These are phyloP conservation scores for Gadus macrocephalus DNA, from an alignment of 2,113 vertebrate species.

Conservation along the genomic window DNA sequence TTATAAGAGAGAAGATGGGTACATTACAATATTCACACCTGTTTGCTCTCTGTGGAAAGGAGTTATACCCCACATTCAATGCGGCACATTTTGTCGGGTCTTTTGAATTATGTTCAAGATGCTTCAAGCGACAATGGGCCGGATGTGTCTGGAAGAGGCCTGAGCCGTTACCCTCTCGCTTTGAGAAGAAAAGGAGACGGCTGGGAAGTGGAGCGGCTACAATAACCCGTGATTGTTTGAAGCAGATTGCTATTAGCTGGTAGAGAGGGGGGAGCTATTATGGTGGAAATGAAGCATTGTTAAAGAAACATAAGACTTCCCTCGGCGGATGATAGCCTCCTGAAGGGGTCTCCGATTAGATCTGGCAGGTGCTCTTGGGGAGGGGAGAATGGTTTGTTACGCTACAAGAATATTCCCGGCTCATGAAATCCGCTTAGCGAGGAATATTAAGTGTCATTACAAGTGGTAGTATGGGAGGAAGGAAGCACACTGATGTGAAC, in stretches of 20 bases:
- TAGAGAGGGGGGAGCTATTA: conserved; percentile 56
- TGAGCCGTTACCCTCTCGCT: conserved; percentile 20
- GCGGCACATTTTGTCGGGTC: conserved; percentile 27
- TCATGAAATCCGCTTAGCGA: conserved; percentile 59
- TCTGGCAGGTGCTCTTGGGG: conserved; percentile 61
- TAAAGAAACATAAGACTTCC: conserved; percentile 65
- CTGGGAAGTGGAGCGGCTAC: conserved; percentile 34
- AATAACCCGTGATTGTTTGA: conserved; percentile 57
- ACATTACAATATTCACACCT: conserved; percentile 13
- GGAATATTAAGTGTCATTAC: conserved; percentile 59
- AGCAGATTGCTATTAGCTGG: conserved; percentile 61
- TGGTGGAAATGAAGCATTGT: conserved; percentile 67
- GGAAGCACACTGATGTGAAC: conserved; percentile 48
- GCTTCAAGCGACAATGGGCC: not conserved
- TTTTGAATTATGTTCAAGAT: conserved; percentile 23
- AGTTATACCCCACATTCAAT: conserved; percentile 11
- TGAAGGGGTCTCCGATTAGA: conserved; percentile 65
- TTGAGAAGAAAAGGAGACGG: conserved; percentile 22
- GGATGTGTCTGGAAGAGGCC: conserved; percentile 1
- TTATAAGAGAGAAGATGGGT: conserved; percentile 18
- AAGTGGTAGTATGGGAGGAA: conserved; percentile 30
- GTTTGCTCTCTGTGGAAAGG: no score
- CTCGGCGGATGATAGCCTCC: conserved; percentile 47
- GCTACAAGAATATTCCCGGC: conserved; percentile 53
- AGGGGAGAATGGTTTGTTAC: conserved; percentile 48